Conservation (phyloP, 1,140 invertebrate genomes). For the Conus betulinus region DNA sequence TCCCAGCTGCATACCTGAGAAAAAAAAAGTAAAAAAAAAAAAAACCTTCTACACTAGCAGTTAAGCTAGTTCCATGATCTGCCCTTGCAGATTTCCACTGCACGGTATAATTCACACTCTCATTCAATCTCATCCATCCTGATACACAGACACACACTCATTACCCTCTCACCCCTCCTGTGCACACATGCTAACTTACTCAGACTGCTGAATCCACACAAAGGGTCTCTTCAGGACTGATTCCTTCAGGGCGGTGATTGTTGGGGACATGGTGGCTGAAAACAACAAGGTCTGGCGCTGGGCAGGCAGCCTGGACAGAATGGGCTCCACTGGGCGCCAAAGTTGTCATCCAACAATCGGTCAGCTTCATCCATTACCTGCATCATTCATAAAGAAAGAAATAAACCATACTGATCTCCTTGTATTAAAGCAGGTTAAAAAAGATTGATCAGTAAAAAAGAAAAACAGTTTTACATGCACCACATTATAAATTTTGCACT, state of each 20-base stretch:
- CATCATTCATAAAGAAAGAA: no score
- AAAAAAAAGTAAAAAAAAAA: no score
- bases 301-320: conserved; percentile 72
- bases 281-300: conserved; percentile 76
- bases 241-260: conserved; percentile 68
- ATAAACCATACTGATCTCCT: no score
- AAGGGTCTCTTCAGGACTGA: conserved; percentile 72
- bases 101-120: not conserved
- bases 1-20: no score
- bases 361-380: conserved; percentile 77
- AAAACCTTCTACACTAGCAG: no score
- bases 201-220: conserved; percentile 68
- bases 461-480: no score
- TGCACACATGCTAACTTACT: conserved; percentile 53
- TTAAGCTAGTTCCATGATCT: no score
- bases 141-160: not conserved
- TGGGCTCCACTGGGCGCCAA: conserved; percentile 73
- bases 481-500: no score
- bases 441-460: no score
- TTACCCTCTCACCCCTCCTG: not conserved
- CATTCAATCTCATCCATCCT: not conserved
- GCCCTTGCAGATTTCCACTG: no score
- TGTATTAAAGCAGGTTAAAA: no score
- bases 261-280: conserved; percentile 75
- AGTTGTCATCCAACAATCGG: conserved; percentile 75